Base-by-base conservation (phyloP, 1,140 invertebrate genomes). In the Cydia fagiglandana region DNA sequence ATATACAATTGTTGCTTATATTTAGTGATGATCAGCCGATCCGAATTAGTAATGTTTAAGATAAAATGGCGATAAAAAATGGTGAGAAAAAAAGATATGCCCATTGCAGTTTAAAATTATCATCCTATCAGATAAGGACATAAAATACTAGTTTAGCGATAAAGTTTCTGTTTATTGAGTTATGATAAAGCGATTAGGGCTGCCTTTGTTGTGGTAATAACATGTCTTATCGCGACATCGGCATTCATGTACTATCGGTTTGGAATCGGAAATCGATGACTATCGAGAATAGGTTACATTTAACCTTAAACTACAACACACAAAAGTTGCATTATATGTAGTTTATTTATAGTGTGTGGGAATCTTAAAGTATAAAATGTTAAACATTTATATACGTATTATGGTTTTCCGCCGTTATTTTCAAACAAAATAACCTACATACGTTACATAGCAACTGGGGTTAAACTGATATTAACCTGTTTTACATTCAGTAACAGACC, bases 1-100 rank as follows among this genome's bases (percentile, higher is more conserved):
- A 91, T 92, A 76, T 92, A 91, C 89, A 92, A 68, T 68, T 34
- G 5, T 68, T 74, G 73, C 66, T 38, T 50, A 77, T 9, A 41
- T 15, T 38, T 70, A 38, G 30, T 70, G 34, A 20, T 70, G 45
- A 70, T 70, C 66, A 70, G 7, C 66, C 66, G 66, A 70, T 70
- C 45, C 66, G 66, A 70, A 70, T n/a, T 70, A 66, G 64, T 34
- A 38, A 70, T 38, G 24, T 38, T 70, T 70, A 41, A 41, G n/a
- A 68, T 34, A 20, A 70, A 10, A 17, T 41, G n/a, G 10, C 17
- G 30, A 68, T n/a, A 68, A 70, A 70, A 38, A 70, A 12, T 17
- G 56, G 50, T 61, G 20, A 61, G 56, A 61, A 61, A 61, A 20
- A 61, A 61, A 17, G 56, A 17, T 61, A 61, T 12, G 50, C 50